Evolutionary conservation across 2,113 vertebrate genomes (phyloP).

Genomic region (Microcebus lehilahytsara): DNA sequence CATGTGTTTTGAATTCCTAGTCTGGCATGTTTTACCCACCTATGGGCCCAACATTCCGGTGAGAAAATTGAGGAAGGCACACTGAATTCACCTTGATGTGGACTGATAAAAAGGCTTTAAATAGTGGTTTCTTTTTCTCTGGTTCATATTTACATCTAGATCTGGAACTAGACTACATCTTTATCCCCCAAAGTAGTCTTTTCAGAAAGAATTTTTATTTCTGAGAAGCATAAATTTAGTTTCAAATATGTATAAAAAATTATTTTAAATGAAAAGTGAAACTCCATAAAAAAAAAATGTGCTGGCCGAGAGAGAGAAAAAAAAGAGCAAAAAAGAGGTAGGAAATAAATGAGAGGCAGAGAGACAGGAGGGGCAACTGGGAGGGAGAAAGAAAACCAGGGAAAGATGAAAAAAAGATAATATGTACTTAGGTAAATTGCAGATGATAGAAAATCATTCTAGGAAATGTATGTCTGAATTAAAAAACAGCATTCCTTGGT

Average conservation of each 20-base stretch:
- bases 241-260: background rate
- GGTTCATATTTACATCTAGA: background rate
- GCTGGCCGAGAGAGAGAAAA: background rate
- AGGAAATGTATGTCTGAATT: background rate
- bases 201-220: background rate
- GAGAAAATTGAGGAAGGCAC: background rate
- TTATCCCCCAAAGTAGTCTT: background rate
- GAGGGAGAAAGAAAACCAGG: background rate
- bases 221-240: background rate
- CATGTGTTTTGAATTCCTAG: background rate
- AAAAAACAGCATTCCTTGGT: background rate
- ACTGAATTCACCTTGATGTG: background rate
- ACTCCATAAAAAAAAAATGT: background rate
- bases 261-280: background rate
- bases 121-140: background rate
- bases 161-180: background rate
- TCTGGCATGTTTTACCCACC: background rate
- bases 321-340: background rate
- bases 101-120: background rate
- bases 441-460: slow-evolving; percentile 5
- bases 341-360: fast-evolving
- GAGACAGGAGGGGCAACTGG: background rate
- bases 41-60: background rate
- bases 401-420: background rate
- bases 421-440: background rate